Conservation (phyloP, 92 coral and sea anemone genomes). For the Porites lobata region DNA sequence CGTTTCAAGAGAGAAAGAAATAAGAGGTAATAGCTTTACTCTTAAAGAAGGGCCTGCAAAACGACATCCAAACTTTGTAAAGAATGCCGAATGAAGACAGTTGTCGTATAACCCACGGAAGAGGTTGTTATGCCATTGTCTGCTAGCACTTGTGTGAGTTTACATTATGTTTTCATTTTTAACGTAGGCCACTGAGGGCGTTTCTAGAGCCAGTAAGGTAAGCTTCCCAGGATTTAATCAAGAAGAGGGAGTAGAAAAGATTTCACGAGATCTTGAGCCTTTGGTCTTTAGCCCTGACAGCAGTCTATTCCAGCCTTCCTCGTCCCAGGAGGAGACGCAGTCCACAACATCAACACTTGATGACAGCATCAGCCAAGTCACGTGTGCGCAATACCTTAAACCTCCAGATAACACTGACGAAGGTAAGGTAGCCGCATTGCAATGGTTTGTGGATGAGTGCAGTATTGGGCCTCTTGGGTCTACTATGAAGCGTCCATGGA, state of each 20-base stretch:
- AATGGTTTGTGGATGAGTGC: constrained; percentile 18
- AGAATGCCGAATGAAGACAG: neutral
- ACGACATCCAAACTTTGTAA: too few relatives aligned
- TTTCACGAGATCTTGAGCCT: constrained; percentile 13
- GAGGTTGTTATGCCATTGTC: constrained; percentile 5
- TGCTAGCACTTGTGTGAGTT: neutral
- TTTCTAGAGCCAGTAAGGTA: constrained; percentile 1
- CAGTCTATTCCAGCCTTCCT: constrained; percentile 42
- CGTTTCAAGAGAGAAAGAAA: too few relatives aligned
- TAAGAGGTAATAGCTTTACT: too few relatives aligned
- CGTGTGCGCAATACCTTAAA: constrained; percentile 12
- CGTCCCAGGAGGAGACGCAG: constrained; percentile 36
- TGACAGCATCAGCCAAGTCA: constrained; percentile 22
- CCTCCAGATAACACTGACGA: constrained; percentile 4
- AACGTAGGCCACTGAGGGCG: neutral
- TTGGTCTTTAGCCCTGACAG: constrained; percentile 32
- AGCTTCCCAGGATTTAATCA: neutral
- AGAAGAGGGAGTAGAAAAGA: constrained; percentile 11
- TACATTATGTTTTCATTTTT: neutral
- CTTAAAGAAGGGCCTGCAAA: too few relatives aligned
- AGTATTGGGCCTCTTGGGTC: constrained; percentile 44
- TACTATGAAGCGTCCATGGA: constrained; percentile 51
- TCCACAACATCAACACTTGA: neutral
- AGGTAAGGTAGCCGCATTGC: constrained; percentile 6
- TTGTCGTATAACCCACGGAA: neutral